Percentiles rank a stretch among this genome's conserved stretches.
These are phyloP conservation scores for Papilio xuthus DNA, from an alignment of 1,140 invertebrate genomes.

Conservation along the genomic window DNA sequence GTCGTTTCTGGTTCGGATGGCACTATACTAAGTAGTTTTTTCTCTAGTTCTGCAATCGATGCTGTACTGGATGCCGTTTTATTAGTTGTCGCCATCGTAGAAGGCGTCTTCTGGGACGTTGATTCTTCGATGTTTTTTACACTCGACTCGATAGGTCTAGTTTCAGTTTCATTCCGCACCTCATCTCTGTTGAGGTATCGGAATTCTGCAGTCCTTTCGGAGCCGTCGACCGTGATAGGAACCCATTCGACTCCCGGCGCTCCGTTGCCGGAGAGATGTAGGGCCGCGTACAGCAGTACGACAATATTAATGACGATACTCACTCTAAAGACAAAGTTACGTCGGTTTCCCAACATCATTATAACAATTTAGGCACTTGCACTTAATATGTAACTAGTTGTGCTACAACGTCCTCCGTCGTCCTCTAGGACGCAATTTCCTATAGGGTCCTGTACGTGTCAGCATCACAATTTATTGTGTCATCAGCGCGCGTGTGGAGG, in stretches of 20 bases:
- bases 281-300: slow-evolving; percentile 84
- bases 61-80: slow-evolving; percentile 70
- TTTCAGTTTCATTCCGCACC: slow-evolving; percentile 60
- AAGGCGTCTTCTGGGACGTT: slow-evolving; percentile 67
- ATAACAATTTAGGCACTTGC: slow-evolving; percentile 72
- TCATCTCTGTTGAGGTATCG: slow-evolving; percentile 63
- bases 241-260: slow-evolving; percentile 63
- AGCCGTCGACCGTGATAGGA: slow-evolving; percentile 63
- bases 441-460: slow-evolving; percentile 71
- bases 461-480: slow-evolving; percentile 80
- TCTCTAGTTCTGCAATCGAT: slow-evolving; percentile 62
- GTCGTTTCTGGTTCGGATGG: slow-evolving; percentile 60
- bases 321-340: slow-evolving; percentile 87
- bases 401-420: slow-evolving; percentile 76
- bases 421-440: slow-evolving; percentile 79
- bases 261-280: slow-evolving; percentile 68
- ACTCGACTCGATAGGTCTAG: slow-evolving; percentile 55
- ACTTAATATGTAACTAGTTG: slow-evolving; percentile 59
- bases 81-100: slow-evolving; percentile 68
- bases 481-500: slow-evolving; percentile 71
- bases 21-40: slow-evolving; percentile 60
- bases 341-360: slow-evolving; percentile 80
- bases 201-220: slow-evolving; percentile 61
- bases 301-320: slow-evolving; percentile 88
- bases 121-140: slow-evolving; percentile 66